These are phyloP conservation scores for Anableps anableps DNA, from an alignment of 2,797 vertebrate species.

Conservation along the genomic window DNA sequence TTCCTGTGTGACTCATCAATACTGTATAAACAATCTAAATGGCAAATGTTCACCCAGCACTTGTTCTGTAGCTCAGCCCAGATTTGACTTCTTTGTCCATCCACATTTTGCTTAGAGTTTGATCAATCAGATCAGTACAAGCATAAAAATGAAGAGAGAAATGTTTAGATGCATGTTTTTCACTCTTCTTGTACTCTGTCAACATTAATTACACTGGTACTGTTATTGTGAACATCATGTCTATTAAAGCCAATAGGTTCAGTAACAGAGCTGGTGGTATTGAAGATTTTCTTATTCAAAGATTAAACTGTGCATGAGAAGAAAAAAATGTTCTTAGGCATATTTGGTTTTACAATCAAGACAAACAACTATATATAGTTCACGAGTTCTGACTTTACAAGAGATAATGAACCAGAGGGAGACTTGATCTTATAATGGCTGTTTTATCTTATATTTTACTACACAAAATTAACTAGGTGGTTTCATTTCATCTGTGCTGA, in stretches of 20 bases:
- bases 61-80: background rate
- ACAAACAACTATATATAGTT: background rate
- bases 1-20: background rate
- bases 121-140: background rate
- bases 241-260: background rate
- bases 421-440: slow-evolving; percentile 35
- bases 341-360: background rate
- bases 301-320: background rate
- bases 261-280: background rate
- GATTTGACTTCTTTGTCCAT: background rate
- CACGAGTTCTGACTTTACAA: background rate
- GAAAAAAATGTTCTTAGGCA: background rate
- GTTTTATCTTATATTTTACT: slow-evolving; percentile 40
- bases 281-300: background rate
- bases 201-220: background rate
- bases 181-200: background rate
- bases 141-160: background rate
- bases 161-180: no score
- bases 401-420: slow-evolving; percentile 7
- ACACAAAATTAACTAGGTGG: slow-evolving; percentile 24
- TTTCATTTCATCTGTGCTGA: background rate
- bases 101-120: background rate
- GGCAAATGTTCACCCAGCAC: background rate
- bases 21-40: background rate
- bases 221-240: background rate